A percentile compares a stretch with the other conserved stretches of the same genome.
Conservation (phyloP, 1,140 invertebrate species). For the Papilio helenus region DNA sequence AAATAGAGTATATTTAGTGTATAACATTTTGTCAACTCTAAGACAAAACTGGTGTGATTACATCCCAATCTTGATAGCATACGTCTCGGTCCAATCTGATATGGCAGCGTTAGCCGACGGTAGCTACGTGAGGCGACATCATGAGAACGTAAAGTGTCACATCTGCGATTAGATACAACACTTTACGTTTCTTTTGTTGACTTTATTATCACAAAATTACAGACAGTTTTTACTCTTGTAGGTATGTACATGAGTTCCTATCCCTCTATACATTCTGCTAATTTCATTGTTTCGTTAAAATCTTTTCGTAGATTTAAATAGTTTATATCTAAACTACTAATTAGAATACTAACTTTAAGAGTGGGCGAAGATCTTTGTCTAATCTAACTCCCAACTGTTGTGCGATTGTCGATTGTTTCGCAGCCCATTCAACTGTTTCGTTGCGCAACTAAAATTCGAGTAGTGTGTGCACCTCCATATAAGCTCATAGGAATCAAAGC, state of each 20-base stretch:
- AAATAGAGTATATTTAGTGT: not conserved
- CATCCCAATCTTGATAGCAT: conserved; percentile 26
- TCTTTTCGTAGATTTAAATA: too few relatives aligned
- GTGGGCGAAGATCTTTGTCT: too few relatives aligned
- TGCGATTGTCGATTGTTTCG: too few relatives aligned
- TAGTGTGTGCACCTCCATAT: too few relatives aligned
- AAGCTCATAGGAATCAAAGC: too few relatives aligned
- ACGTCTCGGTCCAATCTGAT: conserved; percentile 19
- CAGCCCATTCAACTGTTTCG: too few relatives aligned
- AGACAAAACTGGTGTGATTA: not conserved
- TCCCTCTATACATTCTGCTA: too few relatives aligned
- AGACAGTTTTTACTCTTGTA: not conserved
- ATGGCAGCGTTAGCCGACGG: not conserved
- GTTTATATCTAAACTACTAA: too few relatives aligned
- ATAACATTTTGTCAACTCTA: not conserved
- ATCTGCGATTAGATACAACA: not conserved
- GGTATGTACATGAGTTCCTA: not conserved
- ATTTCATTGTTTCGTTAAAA: too few relatives aligned
- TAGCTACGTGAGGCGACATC: conserved; percentile 33
- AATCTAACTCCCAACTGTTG: too few relatives aligned
- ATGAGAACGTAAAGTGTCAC: conserved; percentile 1
- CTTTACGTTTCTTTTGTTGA: not conserved
- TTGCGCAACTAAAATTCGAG: too few relatives aligned
- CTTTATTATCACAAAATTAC: not conserved
- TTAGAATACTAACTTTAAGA: too few relatives aligned